Evolutionary conservation across 2,113 vertebrate genomes (phyloP), one percentile per base, ranked within the genome.

Genomic region (Vicugna pacos): DNA sequence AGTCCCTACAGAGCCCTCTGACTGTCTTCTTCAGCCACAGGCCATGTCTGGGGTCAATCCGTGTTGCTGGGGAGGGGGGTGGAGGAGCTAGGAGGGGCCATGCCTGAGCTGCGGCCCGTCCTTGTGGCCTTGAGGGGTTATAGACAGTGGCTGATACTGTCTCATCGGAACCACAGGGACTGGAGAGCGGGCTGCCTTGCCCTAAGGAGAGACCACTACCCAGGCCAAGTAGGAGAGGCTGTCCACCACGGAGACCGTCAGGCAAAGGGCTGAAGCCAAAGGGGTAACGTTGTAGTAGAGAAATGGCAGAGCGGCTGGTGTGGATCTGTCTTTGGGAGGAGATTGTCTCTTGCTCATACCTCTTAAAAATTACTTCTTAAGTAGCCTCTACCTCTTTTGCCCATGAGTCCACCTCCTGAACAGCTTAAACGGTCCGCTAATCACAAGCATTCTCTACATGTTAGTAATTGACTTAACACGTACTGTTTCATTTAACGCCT

Each of bases 41-140:
- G 73, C 16, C n/a, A 22, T 0, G 1, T 30, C 11, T n/a, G 4
- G 11, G 20, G 7, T 26, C 46, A 28, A 6, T 46, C 17, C 10
- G 1, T 32, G 65, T 30, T 73, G 26, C 65, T 9, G 56, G 17
- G 73, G 48, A 17, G 50, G 48, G 73, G 48, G 28, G 73, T 11
- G 20, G 32, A 42, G 19, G 72, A 70, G 52, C 3, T 32, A 8
- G 20, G 67, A 26, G 14, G 56, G 50, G 50, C 58, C 38, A 14
- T 10, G 3, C n/a, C 16, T 3, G 60, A 69, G 8, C 4, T 42
- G 4, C 22, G 75, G 26, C n/a, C 54, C 26, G 12, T 77, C 72
- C 54, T 26, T 80, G n/a, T 8, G 8, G 28, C 82, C 22, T 65
- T 14, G 62, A 62, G 11, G 72, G 14, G 46, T 54, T 19, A 56